Percentiles rank a stretch among this genome's conserved stretches.
These are phyloP conservation scores for Hypsibius dujardini DNA, from an alignment of 1,140 invertebrate species.

Conservation along the genomic window DNA sequence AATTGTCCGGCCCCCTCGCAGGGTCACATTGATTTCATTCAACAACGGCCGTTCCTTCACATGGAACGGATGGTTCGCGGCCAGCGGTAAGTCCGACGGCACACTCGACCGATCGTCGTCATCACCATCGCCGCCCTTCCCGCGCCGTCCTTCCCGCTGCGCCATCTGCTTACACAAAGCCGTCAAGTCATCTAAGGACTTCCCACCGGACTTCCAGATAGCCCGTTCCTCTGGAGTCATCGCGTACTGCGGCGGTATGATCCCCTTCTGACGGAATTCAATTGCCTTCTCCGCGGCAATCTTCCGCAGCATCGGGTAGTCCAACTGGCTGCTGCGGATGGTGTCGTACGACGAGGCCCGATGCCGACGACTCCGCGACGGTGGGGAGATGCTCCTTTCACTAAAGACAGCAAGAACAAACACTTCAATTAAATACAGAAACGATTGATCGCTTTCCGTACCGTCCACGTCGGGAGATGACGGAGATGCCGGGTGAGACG, in stretches of 20 bases:
- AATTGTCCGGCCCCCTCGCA: background rate
- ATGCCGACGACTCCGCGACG: background rate
- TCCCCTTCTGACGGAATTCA: background rate
- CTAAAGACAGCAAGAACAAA: too few relatives aligned
- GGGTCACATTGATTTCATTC: constrained; percentile 17
- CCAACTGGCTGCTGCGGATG: background rate
- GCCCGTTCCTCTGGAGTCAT: background rate
- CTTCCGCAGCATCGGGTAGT: background rate
- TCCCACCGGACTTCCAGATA: background rate
- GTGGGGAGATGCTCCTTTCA: too few relatives aligned
- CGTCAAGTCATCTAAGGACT: constrained; percentile 9
- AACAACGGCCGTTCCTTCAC: constrained; percentile 20
- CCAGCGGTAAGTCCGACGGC: background rate
- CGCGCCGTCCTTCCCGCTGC: background rate
- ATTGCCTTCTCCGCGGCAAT: background rate
- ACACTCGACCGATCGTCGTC: constrained; percentile 4
- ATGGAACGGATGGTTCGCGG: constrained; percentile 20
- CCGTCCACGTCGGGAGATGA: too few relatives aligned
- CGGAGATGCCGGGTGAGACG: too few relatives aligned
- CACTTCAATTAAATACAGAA: too few relatives aligned
- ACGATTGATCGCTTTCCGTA: too few relatives aligned
- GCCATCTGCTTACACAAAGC: background rate
- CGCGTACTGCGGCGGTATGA: background rate
- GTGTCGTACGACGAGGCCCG: constrained; percentile 4
- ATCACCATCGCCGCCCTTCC: constrained; percentile 1